Base-by-base conservation (phyloP, 2,113 vertebrate species). In the Corythoichthys haematopterus region DNA sequence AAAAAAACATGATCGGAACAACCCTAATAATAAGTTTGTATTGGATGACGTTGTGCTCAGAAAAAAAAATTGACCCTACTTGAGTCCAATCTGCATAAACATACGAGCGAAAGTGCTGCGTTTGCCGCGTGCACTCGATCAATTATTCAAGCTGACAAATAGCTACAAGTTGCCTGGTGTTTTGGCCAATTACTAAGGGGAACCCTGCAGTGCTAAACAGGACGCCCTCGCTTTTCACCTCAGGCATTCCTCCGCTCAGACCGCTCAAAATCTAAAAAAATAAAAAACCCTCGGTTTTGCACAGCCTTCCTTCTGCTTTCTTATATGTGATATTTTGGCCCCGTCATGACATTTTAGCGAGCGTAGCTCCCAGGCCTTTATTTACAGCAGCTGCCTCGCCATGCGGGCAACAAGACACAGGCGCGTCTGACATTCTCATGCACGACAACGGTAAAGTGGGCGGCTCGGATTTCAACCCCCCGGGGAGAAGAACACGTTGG, bases 101-200 rank as follows among this genome's bases (percentile, higher is more conserved):
- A 47, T 33, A 40, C 15, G 11, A 71, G 71, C 61, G 36, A 57
- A 74, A 76, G 78, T 73, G 80, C 69, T 71, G n/a, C 80, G 71
- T 81, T 84, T 87, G 76, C 69, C 40, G 72, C 79, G 74, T 75
- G 85, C 80, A 71, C 82, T 57, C 51, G 80, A 87, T 90, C 85
- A 88, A 84, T 90, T 88, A 87, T 88, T 88, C 81, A 83, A 85
- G 85, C 80, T 84, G 88, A 83, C 86, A 85, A 84, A 87, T 80
- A 83, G 83, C 82, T 84, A 84, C 80, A 68, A 86, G 86, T 84
- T 77, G 78, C 79, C 77, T 80, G 69, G 84, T 85, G 85, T 85
- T 85, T 82, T 81, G 80, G 82, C 88, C 89, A 91, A 87, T 89
- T 89, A 88, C 83, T 85, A 85, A 86, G 76, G 74, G 74, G 85